A percentile compares a stretch with the other conserved stretches of the same genome.
These are phyloP conservation scores for Orthosia cruda DNA, from an alignment of 2,888 invertebrate species.

Conservation along the genomic window DNA sequence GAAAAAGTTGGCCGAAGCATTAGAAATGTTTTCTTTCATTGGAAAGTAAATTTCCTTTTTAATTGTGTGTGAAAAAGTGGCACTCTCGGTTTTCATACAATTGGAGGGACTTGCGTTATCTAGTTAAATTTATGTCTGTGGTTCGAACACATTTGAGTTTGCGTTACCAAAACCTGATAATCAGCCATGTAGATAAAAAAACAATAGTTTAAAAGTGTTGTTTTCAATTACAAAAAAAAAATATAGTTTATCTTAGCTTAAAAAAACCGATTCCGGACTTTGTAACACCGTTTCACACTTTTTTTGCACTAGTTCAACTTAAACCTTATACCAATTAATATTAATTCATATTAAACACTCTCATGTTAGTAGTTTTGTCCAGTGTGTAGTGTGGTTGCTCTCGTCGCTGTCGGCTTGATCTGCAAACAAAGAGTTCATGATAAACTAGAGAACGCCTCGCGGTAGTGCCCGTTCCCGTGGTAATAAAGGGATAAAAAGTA, in stretches of 20 bases:
- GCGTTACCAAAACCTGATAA: neutral
- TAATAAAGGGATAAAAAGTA: too few relatives aligned
- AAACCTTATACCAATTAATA: neutral
- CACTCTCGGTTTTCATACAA: too few relatives aligned
- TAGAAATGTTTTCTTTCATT: too few relatives aligned
- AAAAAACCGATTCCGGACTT: neutral
- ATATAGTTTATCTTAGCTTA: neutral
- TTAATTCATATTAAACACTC: slow-evolving; percentile 75
- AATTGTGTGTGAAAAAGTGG: too few relatives aligned
- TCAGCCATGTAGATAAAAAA: neutral
- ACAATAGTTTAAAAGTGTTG: neutral
- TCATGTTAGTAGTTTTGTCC: slow-evolving; percentile 81
- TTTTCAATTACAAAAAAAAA: neutral
- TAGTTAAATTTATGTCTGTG: too few relatives aligned
- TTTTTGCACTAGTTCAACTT: slow-evolving; percentile 4
- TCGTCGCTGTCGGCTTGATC: slow-evolving; percentile 75
- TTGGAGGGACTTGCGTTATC: too few relatives aligned
- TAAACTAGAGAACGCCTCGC: too few relatives aligned
- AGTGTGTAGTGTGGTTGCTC: slow-evolving; percentile 73
- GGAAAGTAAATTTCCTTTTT: too few relatives aligned
- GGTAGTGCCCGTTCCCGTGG: too few relatives aligned
- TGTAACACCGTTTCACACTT: neutral
- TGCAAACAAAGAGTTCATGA: slow-evolving; percentile 65
- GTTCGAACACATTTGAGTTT: neutral
- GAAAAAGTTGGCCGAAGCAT: too few relatives aligned